phyloP scores from a whole-genome alignment of 1,140 invertebrate genomes.

The Leptinotarsa texana region DNA sequence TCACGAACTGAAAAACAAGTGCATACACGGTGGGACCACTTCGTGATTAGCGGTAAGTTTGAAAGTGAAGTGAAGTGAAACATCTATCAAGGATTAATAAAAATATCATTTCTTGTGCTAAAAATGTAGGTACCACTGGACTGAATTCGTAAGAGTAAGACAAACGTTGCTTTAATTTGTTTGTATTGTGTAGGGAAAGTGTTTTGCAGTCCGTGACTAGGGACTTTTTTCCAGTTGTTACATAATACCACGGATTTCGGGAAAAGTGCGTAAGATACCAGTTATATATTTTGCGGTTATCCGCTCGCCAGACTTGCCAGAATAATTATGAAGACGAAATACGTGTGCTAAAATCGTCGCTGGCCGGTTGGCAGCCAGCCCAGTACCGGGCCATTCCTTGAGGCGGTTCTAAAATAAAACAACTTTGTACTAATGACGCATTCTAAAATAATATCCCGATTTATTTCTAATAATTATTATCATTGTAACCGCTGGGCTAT shows the following conservation, averaged over 20 bases:
- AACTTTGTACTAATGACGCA: slow-evolving; percentile 43
- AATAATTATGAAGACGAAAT: slow-evolving; percentile 72
- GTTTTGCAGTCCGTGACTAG: neutral
- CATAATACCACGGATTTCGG: neutral
- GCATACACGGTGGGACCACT: slow-evolving; percentile 38
- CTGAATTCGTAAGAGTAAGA: slow-evolving; percentile 1
- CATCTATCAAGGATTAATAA: neutral
- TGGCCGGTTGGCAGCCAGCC: slow-evolving; percentile 62
- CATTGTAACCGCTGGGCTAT: slow-evolving; percentile 22
- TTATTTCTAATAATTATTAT: slow-evolving; percentile 35
- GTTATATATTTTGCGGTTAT: slow-evolving; percentile 40
- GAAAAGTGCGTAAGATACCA: neutral
- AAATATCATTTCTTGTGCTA: neutral
- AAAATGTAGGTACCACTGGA: neutral
- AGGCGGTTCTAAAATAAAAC: slow-evolving; percentile 44
- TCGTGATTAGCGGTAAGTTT: slow-evolving; percentile 47
- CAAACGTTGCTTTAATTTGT: neutral
- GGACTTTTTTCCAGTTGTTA: neutral
- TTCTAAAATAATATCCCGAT: slow-evolving; percentile 33
- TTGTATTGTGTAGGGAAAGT: neutral
- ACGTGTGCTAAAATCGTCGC: slow-evolving; percentile 74
- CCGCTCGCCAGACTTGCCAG: slow-evolving; percentile 62
- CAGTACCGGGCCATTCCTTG: slow-evolving; percentile 53
- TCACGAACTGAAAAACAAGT: slow-evolving; percentile 2
- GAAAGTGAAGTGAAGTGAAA: slow-evolving; percentile 39